Percentiles rank a stretch among this genome's conserved stretches.
These are phyloP conservation scores for Elephantulus edwardii DNA, from an alignment of 2,113 vertebrate species.

Conservation along the genomic window DNA sequence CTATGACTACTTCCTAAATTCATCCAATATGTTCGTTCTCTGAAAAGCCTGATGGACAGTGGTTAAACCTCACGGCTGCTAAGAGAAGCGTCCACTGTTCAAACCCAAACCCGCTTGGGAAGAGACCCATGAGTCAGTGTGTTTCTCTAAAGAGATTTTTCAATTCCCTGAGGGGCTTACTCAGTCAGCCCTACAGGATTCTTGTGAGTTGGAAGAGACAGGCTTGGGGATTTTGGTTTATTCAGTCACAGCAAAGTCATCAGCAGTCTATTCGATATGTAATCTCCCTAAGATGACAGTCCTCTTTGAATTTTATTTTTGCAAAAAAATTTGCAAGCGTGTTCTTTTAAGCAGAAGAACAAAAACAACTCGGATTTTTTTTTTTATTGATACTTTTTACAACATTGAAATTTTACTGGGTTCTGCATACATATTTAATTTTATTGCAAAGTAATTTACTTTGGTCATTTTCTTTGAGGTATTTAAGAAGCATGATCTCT, in stretches of 20 bases:
- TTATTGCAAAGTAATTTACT: constrained; percentile 37
- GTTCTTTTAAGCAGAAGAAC: constrained; percentile 8
- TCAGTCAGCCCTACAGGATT: no score
- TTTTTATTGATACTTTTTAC: constrained; percentile 61
- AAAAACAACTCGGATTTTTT: constrained; percentile 16
- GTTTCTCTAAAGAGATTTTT: no score
- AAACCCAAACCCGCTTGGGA: no score
- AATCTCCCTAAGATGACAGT: not conserved
- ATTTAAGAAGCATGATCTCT: constrained; percentile 35
- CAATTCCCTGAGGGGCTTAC: no score
- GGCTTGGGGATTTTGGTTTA: no score
- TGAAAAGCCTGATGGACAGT: no score
- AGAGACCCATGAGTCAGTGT: no score
- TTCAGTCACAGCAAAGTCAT: no score
- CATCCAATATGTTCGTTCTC: not conserved
- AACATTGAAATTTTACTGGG: constrained; percentile 42
- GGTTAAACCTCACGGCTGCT: no score
- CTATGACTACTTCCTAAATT: not conserved
- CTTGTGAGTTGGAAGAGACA: no score
- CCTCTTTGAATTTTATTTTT: constrained; percentile 11
- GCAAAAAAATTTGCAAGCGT: not conserved
- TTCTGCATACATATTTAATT: constrained; percentile 45
- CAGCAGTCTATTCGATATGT: constrained; percentile 13
- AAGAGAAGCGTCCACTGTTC: no score
- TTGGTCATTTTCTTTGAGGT: constrained; percentile 68